Evolutionary conservation across 1,140 invertebrate genomes (phyloP), one percentile per base, ranked within the genome.

Genomic region (Gonioctena quinquepunctata): DNA sequence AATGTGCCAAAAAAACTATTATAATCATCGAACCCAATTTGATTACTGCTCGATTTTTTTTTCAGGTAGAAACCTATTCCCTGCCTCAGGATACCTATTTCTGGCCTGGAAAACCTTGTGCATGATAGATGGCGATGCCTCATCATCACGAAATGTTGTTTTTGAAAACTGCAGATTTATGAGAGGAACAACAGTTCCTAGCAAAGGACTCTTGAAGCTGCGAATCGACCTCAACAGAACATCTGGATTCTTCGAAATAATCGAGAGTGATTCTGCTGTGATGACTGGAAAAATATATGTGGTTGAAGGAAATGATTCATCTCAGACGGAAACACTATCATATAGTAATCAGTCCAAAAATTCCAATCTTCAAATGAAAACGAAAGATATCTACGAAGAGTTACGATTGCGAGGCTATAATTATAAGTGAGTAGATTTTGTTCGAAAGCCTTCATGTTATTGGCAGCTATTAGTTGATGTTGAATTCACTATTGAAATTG

Each of bases 321-420:
- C 33, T 22, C 16, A 8, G 21, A 1, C 2, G 18, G 33, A 3
- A 4, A 50, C 19, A 3, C 33, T 19, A n/a, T 27, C 18, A 18
- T 22, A 61, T 23, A 8, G 25, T 28, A n/a, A n/a, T n/a, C n/a
- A n/a, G n/a, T n/a, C n/a, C n/a, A n/a, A n/a, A n/a, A n/a, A n/a
- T n/a, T 61, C 33, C 42, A 8, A 21, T 25, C 21, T 63, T 4
- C 27, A 50, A n/a, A 22, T 76, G 63, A 71, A 65, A 0, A 85
- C 84, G 0, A 90, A 90, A 65, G 96, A 98, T 80, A 89, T 98
- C 61, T 99, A 99, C 82, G 97, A 97, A 80, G 96, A 98, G 82
- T 83, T 99, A 0, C 87, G 91, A 76, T 86, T 98, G 0, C 87
- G 96, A 76, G 97, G 97, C 0, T 98, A 98, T 80, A 91, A 98